Conservation (phyloP, 2,113 vertebrate genomes). For the Paralichthys olivaceus region DNA sequence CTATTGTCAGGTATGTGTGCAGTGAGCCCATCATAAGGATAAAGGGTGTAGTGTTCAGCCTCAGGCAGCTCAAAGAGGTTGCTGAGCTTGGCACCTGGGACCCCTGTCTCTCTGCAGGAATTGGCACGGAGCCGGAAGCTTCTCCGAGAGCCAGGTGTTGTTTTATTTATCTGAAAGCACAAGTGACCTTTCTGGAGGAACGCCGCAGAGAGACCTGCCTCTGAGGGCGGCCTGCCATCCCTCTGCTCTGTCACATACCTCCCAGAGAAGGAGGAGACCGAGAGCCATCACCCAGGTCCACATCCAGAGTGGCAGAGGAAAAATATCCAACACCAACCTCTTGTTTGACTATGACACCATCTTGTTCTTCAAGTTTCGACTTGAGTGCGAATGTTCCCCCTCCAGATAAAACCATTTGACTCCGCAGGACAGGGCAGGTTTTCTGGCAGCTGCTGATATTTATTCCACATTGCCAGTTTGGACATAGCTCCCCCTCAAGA, state of each 20-base stretch:
- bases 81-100: slow-evolving; percentile 75
- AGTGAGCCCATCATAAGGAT: slow-evolving; percentile 57
- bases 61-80: slow-evolving; percentile 71
- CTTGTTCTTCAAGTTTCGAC: slow-evolving; percentile 20
- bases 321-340: slow-evolving; percentile 21
- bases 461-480: neutral
- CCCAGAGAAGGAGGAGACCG: slow-evolving; percentile 49
- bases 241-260: slow-evolving; percentile 55
- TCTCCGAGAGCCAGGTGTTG: slow-evolving; percentile 76
- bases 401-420: slow-evolving; percentile 2
- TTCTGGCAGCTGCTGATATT: slow-evolving; percentile 2
- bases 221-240: slow-evolving; percentile 50
- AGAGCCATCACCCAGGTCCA: slow-evolving; percentile 39
- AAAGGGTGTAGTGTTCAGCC: slow-evolving; percentile 73
- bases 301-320: slow-evolving; percentile 28
- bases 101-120: slow-evolving; percentile 69
- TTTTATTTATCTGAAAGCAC: slow-evolving; percentile 81
- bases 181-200: slow-evolving; percentile 76
- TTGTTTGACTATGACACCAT: slow-evolving; percentile 22
- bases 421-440: neutral
- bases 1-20: slow-evolving; percentile 51
- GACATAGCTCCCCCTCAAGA: neutral
- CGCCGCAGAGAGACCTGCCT: slow-evolving; percentile 56
- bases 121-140: slow-evolving; percentile 65
- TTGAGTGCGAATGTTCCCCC: neutral